Conservation (phyloP, 1,140 invertebrate genomes). For the Vanessa atalanta region DNA sequence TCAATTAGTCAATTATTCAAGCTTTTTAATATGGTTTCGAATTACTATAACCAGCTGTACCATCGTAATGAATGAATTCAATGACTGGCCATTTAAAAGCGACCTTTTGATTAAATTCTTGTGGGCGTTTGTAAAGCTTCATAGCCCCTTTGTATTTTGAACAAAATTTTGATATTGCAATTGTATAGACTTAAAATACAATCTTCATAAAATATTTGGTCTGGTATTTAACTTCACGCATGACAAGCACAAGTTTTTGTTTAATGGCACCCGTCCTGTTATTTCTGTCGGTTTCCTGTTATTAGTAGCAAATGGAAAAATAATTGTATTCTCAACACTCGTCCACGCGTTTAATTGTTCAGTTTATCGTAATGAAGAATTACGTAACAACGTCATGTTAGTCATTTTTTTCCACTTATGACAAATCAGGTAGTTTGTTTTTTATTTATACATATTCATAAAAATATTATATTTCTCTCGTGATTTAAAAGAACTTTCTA, state of each 20-base stretch:
- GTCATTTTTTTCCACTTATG: background rate
- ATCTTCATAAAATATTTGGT: background rate
- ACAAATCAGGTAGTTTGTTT: no score
- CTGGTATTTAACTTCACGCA: conserved; percentile 13
- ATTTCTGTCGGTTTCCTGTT: conserved; percentile 51
- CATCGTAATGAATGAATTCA: conserved; percentile 32
- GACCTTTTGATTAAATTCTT: conserved; percentile 19
- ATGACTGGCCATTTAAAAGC: conserved; percentile 11
- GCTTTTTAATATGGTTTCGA: conserved; percentile 21
- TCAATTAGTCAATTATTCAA: conserved; percentile 27
- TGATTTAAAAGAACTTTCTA: background rate
- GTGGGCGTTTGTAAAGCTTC: conserved; percentile 3
- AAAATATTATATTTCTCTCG: no score
- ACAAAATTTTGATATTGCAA: background rate
- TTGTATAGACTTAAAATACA: background rate
- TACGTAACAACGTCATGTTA: conserved; percentile 25
- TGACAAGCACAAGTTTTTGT: conserved; percentile 4
- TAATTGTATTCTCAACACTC: conserved; percentile 49
- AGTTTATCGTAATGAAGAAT: conserved; percentile 33
- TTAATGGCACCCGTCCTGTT: conserved; percentile 55
- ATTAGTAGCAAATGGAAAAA: conserved; percentile 42
- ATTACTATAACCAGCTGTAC: conserved; percentile 45
- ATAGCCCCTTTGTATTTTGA: background rate
- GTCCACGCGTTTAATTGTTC: conserved; percentile 54
- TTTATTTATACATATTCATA: no score